Conservation (phyloP, 2,113 vertebrate genomes). For the Rhineura floridana region DNA sequence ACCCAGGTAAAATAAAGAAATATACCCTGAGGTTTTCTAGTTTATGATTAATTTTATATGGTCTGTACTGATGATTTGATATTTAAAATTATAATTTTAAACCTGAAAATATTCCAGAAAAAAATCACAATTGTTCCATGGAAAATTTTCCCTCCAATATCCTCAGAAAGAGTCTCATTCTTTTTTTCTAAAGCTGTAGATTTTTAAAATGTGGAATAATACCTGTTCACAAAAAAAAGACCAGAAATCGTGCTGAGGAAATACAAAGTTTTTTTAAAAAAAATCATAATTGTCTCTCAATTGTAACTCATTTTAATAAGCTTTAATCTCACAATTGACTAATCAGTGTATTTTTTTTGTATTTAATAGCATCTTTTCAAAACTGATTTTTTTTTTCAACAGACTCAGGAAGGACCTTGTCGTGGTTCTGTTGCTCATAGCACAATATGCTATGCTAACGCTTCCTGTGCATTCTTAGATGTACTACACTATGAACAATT, state of each 20-base stretch:
- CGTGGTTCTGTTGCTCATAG: constrained; percentile 46
- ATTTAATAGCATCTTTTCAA: not conserved
- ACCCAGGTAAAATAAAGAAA: not conserved
- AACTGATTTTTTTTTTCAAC: not conserved
- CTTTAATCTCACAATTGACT: not conserved
- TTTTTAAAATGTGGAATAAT: not conserved
- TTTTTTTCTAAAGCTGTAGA: not conserved
- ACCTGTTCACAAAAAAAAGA: not conserved
- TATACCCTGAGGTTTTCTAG: not conserved
- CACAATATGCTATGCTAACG: constrained; percentile 22
- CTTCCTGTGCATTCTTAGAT: not conserved
- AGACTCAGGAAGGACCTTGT: not conserved
- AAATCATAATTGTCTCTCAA: not conserved
- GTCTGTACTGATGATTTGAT: not conserved
- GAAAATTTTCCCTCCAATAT: not conserved
- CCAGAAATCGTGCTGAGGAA: not conserved
- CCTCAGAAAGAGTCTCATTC: not conserved
- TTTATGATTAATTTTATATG: no score
- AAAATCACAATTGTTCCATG: not conserved
- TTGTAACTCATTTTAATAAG: not conserved
- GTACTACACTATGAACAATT: not conserved
- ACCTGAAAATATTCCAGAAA: not conserved
- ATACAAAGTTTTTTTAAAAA: no score
- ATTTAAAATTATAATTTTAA: not conserved
- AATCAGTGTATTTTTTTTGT: not conserved